Evolutionary conservation across 2,797 vertebrate species (phyloP).

Genomic region (Echiichthys vipera): DNA sequence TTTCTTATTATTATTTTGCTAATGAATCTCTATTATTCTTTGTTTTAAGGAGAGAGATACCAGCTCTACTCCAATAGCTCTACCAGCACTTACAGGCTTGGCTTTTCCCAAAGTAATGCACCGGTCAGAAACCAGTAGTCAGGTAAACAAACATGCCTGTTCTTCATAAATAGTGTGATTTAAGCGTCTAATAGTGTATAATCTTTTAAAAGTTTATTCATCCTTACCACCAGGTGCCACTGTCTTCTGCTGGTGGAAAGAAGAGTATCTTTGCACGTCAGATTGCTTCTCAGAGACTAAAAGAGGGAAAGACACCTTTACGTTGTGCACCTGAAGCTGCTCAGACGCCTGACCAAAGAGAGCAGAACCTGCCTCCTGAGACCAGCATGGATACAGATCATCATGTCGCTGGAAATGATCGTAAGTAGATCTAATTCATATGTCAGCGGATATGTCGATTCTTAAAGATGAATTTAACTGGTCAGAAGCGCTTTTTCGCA

Average conservation of each 20-base stretch:
- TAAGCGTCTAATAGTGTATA: too few species aligned
- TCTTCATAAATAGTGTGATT: not conserved
- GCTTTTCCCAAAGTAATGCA: slow-evolving; percentile 93
- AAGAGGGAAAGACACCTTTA: slow-evolving; percentile 63
- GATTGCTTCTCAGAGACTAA: slow-evolving; percentile 88
- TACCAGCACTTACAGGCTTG: slow-evolving; percentile 87
- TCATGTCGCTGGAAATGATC: slow-evolving; percentile 33
- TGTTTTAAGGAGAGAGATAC: slow-evolving; percentile 91
- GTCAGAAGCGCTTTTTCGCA: not conserved
- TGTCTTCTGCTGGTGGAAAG: slow-evolving; percentile 74
- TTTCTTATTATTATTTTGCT: not conserved
- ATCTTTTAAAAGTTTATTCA: not conserved
- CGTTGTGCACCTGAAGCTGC: slow-evolving; percentile 27
- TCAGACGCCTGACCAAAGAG: slow-evolving; percentile 18
- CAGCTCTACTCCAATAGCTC: slow-evolving; percentile 83
- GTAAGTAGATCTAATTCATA: slow-evolving; percentile 42
- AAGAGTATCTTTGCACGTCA: slow-evolving; percentile 96
- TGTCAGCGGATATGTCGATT: not conserved
- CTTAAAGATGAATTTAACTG: not conserved
- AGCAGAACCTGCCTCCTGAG: slow-evolving; percentile 53
- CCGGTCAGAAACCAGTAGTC: slow-evolving; percentile 83
- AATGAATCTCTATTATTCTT: slow-evolving; percentile 17
- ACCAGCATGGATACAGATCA: slow-evolving; percentile 64
- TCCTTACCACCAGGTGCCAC: slow-evolving; percentile 41
- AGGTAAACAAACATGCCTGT: slow-evolving; percentile 64